phyloP scores from a whole-genome alignment of 2,113 vertebrate genomes.

The Bucco capensis region DNA sequence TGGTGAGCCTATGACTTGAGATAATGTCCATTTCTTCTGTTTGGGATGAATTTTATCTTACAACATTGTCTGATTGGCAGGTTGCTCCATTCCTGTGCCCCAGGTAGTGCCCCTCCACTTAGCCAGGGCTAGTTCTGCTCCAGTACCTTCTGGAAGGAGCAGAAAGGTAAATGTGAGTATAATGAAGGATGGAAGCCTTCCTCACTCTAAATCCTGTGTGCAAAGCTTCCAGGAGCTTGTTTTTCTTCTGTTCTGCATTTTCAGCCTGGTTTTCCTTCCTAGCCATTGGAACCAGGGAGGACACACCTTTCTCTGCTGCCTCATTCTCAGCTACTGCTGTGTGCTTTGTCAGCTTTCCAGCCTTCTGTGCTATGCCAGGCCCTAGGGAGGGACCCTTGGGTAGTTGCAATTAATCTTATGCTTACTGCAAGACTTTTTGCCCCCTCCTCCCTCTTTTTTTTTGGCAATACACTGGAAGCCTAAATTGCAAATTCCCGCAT shows the following conservation, averaged over 20 bases:
- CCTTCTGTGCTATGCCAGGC: neutral
- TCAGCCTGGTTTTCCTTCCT: neutral
- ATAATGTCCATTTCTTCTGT: neutral
- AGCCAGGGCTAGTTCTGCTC: conserved; percentile 2
- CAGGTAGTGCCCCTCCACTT: neutral
- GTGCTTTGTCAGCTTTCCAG: neutral
- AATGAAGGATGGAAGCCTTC: neutral
- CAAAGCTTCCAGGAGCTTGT: neutral
- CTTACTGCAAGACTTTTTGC: neutral
- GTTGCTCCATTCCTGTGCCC: neutral
- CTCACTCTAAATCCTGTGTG: neutral
- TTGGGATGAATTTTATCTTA: neutral
- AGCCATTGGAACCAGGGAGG: neutral
- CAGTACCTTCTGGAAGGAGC: neutral
- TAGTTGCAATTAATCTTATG: neutral
- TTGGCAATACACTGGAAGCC: neutral
- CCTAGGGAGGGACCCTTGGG: neutral
- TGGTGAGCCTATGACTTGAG: neutral
- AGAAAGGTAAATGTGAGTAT: conserved; percentile 7
- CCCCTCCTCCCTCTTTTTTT: neutral
- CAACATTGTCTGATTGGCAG: neutral
- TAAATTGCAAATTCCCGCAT: neutral
- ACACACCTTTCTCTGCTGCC: neutral
- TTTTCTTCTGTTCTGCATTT: neutral
- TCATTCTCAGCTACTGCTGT: neutral